Conservation (phyloP, 2,888 invertebrate species). For the Sepiola atlantica region DNA sequence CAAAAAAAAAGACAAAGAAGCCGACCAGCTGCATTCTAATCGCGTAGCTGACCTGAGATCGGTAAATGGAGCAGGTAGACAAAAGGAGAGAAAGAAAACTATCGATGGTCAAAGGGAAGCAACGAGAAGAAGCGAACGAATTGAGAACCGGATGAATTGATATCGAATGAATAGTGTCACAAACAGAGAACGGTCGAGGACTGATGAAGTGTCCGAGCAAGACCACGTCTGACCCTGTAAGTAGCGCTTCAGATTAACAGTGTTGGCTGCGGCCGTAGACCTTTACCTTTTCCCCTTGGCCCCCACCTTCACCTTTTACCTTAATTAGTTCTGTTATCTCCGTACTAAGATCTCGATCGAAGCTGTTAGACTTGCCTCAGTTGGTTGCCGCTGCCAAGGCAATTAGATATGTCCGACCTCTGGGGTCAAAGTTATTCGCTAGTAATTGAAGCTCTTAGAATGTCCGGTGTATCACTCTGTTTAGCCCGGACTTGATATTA, state of each 20-base stretch:
- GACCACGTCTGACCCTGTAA: slow-evolving; percentile 32
- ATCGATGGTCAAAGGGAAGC: background rate
- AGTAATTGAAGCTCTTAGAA: slow-evolving; percentile 32
- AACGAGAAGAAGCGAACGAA: background rate
- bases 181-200: slow-evolving; percentile 16
- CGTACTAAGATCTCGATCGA: slow-evolving; percentile 9
- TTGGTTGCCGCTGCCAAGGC: slow-evolving; percentile 32
- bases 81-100: background rate
- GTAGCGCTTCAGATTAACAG: slow-evolving; percentile 32
- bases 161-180: background rate
- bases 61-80: background rate
- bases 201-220: slow-evolving; percentile 16
- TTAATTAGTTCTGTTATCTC: slow-evolving; percentile 32
- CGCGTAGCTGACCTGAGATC: background rate
- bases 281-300: background rate
- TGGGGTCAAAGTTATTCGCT: slow-evolving; percentile 32
- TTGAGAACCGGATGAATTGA: background rate
- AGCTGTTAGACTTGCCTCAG: slow-evolving; percentile 32
- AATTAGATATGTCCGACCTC: slow-evolving; percentile 32
- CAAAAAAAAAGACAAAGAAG: background rate
- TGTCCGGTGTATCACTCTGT: background rate
- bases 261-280: background rate
- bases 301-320: background rate
- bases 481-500: slow-evolving; percentile 4
- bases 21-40: background rate